Evolutionary conservation across 1,140 invertebrate genomes (phyloP).

Genomic region (Mizuhopecten yessoensis): DNA sequence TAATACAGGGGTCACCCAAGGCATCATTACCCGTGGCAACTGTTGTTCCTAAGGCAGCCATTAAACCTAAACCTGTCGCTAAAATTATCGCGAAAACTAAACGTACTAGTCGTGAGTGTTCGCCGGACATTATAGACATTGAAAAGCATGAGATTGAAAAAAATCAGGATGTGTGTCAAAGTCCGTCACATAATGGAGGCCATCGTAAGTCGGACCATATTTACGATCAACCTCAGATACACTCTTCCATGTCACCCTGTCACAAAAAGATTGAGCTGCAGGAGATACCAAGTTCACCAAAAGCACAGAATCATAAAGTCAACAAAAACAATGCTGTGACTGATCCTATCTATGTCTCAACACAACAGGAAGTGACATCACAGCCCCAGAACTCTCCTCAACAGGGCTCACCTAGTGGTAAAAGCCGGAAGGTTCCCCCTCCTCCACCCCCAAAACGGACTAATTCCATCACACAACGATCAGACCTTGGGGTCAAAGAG

Average conservation of each 20-base stretch:
- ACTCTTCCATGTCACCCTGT: slow-evolving; percentile 63
- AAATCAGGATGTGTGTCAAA: slow-evolving; percentile 73
- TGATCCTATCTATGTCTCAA: slow-evolving; percentile 68
- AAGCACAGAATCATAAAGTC: slow-evolving; percentile 51
- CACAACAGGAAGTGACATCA: slow-evolving; percentile 61
- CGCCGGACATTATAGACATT: slow-evolving; percentile 74
- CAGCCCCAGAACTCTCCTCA: slow-evolving; percentile 68
- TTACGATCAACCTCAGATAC: slow-evolving; percentile 76
- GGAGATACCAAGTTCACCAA: slow-evolving; percentile 58
- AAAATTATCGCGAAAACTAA: slow-evolving; percentile 89
- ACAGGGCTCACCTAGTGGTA: slow-evolving; percentile 68
- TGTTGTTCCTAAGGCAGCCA: slow-evolving; percentile 90
- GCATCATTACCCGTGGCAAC: slow-evolving; percentile 82
- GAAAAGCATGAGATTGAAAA: slow-evolving; percentile 74
- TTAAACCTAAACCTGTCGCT: slow-evolving; percentile 90
- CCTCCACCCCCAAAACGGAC: slow-evolving; percentile 93
- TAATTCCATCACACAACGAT: slow-evolving; percentile 82
- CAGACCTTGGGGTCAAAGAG: slow-evolving; percentile 37
- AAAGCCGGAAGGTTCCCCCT: slow-evolving; percentile 85
- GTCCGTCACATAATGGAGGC: slow-evolving; percentile 56
- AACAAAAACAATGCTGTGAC: slow-evolving; percentile 42
- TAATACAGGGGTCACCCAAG: slow-evolving; percentile 55
- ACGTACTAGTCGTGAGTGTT: slow-evolving; percentile 73
- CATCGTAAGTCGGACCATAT: slow-evolving; percentile 72
- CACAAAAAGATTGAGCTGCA: slow-evolving; percentile 53